Conservation (phyloP, 2,888 invertebrate species). For the Sycophila texana region DNA sequence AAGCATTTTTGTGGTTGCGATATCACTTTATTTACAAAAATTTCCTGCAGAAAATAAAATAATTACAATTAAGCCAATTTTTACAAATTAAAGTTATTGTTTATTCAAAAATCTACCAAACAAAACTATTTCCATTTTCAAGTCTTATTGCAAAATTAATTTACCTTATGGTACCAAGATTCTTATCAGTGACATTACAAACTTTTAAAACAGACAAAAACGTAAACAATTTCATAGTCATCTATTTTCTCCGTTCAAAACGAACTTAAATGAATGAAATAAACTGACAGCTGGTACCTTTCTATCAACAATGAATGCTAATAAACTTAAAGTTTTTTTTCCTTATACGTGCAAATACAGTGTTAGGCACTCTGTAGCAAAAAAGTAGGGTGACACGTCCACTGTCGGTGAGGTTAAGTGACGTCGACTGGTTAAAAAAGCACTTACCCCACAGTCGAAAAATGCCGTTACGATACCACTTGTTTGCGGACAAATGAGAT, state of each 20-base stretch:
- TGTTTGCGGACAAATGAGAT: slow-evolving; percentile 9
- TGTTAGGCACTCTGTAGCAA: background rate
- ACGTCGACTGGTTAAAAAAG: slow-evolving; percentile 14
- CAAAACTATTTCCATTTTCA: background rate
- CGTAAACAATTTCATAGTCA: background rate
- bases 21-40: slow-evolving; percentile 33
- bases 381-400: slow-evolving; percentile 65
- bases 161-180: slow-evolving; percentile 24
- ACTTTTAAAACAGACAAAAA: background rate
- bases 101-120: background rate
- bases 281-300: slow-evolving; percentile 18
- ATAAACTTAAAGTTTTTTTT: background rate
- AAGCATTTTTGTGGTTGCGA: slow-evolving; percentile 78
- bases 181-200: background rate
- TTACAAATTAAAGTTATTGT: background rate
- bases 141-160: background rate
- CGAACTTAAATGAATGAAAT: background rate
- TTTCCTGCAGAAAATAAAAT: slow-evolving; percentile 38
- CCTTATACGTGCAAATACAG: slow-evolving; percentile 16
- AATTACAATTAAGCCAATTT: background rate
- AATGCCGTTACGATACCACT: background rate
- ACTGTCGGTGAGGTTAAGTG: slow-evolving; percentile 56
- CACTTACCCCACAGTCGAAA: slow-evolving; percentile 18
- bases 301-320: background rate
- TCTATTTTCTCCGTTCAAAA: background rate